Evolutionary conservation across 1,140 invertebrate species (phyloP), one percentile per base, ranked within the genome.

Genomic region (Geopemphigus sp.): DNA sequence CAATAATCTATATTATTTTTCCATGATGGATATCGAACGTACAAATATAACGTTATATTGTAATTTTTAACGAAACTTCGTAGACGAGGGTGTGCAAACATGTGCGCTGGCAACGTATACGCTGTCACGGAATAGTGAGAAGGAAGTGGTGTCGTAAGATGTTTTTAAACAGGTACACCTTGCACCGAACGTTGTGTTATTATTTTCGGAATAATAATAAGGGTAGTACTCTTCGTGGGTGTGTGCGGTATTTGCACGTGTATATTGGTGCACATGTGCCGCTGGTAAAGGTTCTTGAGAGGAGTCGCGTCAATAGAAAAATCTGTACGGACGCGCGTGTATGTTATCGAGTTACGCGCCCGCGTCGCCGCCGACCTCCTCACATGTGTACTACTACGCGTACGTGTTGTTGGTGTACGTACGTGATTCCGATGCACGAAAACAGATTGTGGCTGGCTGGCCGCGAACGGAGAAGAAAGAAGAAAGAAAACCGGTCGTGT

Each of bases 341-440:
- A n/a, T n/a, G n/a, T n/a, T n/a, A n/a, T n/a, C n/a, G 47, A 50
- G 47, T 5, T 50, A 11, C 47, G 47, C 5, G 57, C 10, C 57
- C 19, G 15, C 59, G 32, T 32, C 19, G 19, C 10, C n/a, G n/a
- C n/a, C n/a, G n/a, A n/a, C n/a, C n/a, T n/a, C n/a, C n/a, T n/a
- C n/a, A n/a, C n/a, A n/a, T n/a, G n/a, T 6, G 15, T 39, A 3
- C 32, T 39, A 39, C 68, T 47, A 22, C 22, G 22, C 24, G 22
- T 19, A 1, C 24, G 50, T n/a, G n/a, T n/a, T n/a, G n/a, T n/a
- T n/a, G n/a, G n/a, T n/a, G n/a, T n/a, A n/a, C 47, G 68, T 54
- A 72, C 68, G 68, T 72, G 68, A 72, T 72, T 54, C 24, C 26
- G 68, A 72, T 72, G 68, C 68, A 72, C 68, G 68, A 72, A 54